Percentiles rank a stretch among this genome's conserved stretches.
phyloP scores from a whole-genome alignment of 2,113 vertebrate genomes.

The Apteryx owenii region DNA sequence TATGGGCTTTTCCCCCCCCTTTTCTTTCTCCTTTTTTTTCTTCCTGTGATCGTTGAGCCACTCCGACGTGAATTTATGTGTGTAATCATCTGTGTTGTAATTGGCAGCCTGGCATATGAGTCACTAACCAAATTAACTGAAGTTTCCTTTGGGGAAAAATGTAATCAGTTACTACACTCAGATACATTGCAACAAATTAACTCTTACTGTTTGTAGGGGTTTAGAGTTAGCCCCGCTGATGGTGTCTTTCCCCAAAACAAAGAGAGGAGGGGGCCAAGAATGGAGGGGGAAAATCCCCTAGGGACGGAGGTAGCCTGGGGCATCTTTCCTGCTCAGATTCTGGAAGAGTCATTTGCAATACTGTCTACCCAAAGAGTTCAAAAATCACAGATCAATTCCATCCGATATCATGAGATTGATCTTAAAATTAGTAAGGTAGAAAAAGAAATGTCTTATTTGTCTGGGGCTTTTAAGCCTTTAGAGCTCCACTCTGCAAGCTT shows the following conservation, averaged over 20 bases:
- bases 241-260: slow-evolving; percentile 5
- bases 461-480: background rate
- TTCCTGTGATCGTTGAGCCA: slow-evolving; percentile 40
- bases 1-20: background rate
- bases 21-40: background rate
- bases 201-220: slow-evolving; percentile 44
- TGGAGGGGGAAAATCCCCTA: background rate
- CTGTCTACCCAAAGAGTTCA: background rate
- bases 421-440: background rate
- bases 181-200: slow-evolving; percentile 78
- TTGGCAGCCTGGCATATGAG: slow-evolving; percentile 80
- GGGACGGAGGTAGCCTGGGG: background rate
- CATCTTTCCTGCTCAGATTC: background rate
- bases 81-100: slow-evolving; percentile 79
- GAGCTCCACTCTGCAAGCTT: background rate
- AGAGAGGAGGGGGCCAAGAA: background rate
- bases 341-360: background rate
- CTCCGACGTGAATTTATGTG: slow-evolving; percentile 67
- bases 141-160: slow-evolving; percentile 85
- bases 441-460: background rate
- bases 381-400: background rate
- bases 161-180: slow-evolving; percentile 79
- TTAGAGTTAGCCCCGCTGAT: background rate
- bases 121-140: slow-evolving; percentile 83
- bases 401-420: background rate